Evolutionary conservation across 1,140 invertebrate genomes (phyloP), one percentile per base, ranked within the genome.

Genomic region (Drosophila ficusphila): DNA sequence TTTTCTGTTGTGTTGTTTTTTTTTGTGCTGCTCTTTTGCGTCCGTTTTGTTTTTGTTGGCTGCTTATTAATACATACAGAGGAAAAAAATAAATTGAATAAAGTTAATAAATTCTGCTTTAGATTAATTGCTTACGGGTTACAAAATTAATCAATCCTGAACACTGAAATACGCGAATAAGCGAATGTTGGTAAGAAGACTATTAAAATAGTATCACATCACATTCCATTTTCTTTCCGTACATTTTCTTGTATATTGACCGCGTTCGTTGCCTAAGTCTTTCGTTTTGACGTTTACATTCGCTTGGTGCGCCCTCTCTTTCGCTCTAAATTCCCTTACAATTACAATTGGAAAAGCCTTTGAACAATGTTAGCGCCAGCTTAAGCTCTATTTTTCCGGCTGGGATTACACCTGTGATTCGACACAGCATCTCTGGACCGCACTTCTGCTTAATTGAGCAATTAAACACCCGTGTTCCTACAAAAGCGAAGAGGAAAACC

Each of bases 391-490:
- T 29, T 62, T 47, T 76, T 49, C 41, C 42, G 42, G 21, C 23
- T 16, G 51, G 38, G 54, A 51, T 14, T 46, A 27, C 42, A 46
- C 42, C 56, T 36, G 48, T 29, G 61, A 38, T 25, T 34, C 60
- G 54, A 42, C 68, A 33, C 76, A 79, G 48, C 79, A 61, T 65
- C 69, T 48, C n/a, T 61, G 48, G 71, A 83, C 72, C 79, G 79
- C 79, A 79, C 81, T 88, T 86, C 82, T 75, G 71, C 82, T 89
- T 88, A 88, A 88, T 88, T 88, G 82, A 88, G 82, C 82, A 88
- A 88, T 88, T 88, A 88, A 88, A 88, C 82, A 88, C 82, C 82
- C 82, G 81, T 88, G 82, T 88, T 75, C 77, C 44, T 61, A 56
- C 69, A 73, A 49, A 76, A 47, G 44, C 81, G 48, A 58, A 53